Evolutionary conservation across 1,140 invertebrate genomes (phyloP), one percentile per base, ranked within the genome.

Genomic region (Zaprionus kolodkinae): DNA sequence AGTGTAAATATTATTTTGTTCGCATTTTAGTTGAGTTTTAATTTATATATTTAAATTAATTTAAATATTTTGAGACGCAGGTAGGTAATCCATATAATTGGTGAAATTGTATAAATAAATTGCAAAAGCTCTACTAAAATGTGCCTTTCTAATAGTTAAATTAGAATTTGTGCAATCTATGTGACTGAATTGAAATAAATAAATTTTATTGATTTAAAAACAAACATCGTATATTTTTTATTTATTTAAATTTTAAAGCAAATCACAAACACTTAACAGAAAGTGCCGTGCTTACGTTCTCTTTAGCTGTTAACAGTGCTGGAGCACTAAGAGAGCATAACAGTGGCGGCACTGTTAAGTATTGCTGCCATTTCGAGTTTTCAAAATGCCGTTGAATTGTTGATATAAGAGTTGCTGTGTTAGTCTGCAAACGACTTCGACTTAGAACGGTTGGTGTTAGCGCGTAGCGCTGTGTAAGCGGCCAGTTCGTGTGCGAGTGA

Each of bases 361-460:
- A 9, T 3, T 50, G 6, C 15, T 60, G 56, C 59, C 65, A 69
- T 69, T 73, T 69, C 63, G 72, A 74, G 72, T 59, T 40, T 59
- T 43, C 55, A 52, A 63, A 25, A 12, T 15, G 62, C 5, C 27
- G 10, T 33, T 13, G 13, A 43, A 25, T 5, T 57, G 2, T 3
- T 30, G 66, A 36, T 74, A 74, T 74, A 74, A 74, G 72, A 74
- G 72, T 13, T 33, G 25, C 7, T 10, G n/a, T 10, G n/a, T 74
- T 69, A 74, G 72, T 74, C 72, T 74, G 72, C 57, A 74, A 62
- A 40, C 72, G 66, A 74, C 72, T 76, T 60, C 45, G 73, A 76
- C 36, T 76, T 72, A 35, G 56, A 36, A 62, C 56, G 68, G 72
- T 76, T 72, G 69, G 27, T 54, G 50, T 60, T 12, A 48, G 48